A percentile compares a stretch with the other conserved stretches of the same genome.
Evolutionary conservation across 2,113 vertebrate species (phyloP).

Genomic region (Nothocercus julius): DNA sequence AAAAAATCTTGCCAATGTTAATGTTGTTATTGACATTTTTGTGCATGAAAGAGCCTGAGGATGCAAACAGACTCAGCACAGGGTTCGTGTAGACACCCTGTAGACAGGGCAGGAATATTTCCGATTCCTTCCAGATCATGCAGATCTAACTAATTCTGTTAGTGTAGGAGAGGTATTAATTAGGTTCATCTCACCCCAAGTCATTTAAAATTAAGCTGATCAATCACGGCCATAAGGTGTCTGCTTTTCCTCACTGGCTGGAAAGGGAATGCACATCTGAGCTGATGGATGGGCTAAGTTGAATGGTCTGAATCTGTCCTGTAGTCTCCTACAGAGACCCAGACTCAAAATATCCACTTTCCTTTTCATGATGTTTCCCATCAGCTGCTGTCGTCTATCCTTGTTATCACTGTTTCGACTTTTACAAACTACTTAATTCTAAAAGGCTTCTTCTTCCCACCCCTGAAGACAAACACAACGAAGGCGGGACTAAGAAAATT

Average conservation of each 20-base stretch:
- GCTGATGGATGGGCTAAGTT: neutral
- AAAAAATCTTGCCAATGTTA: neutral
- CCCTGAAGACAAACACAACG: neutral
- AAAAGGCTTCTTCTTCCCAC: neutral
- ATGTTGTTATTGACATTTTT: neutral
- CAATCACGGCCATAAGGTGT: neutral
- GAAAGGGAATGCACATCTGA: neutral
- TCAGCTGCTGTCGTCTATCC: neutral
- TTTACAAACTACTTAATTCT: neutral
- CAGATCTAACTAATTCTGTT: neutral
- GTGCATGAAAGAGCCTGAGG: neutral
- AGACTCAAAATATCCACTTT: neutral
- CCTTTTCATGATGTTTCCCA: neutral
- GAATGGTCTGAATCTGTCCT: too few relatives aligned
- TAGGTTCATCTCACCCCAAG: neutral
- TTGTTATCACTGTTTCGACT: neutral
- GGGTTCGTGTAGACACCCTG: neutral
- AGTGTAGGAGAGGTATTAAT: rapidly evolving
- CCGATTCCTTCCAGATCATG: neutral
- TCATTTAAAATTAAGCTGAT: neutral
- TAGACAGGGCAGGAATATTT: neutral
- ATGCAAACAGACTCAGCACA: neutral
- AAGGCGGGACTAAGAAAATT: neutral
- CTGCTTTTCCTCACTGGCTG: neutral
- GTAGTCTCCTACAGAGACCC: neutral